These are phyloP conservation scores for Hydropsyche betteni DNA, from an alignment of 2,888 invertebrate genomes.

Conservation along the genomic window DNA sequence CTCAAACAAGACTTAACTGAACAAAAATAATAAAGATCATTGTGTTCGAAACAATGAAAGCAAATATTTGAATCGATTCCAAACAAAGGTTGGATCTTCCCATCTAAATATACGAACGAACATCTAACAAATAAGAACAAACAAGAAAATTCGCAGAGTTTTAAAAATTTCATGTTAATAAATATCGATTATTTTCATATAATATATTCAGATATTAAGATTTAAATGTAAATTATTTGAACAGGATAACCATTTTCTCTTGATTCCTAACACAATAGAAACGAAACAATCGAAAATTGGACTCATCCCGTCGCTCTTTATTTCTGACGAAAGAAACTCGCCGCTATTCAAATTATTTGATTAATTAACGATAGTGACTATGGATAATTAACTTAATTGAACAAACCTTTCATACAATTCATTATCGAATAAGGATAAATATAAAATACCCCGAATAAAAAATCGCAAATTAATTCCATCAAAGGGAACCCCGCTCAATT, in stretches of 20 bases:
- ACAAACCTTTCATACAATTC: constrained; percentile 4
- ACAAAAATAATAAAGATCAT: constrained; percentile 1
- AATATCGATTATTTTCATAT: too few relatives aligned
- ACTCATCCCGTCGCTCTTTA: not conserved
- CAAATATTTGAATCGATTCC: not conserved
- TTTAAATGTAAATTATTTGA: not conserved
- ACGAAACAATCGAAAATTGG: constrained; percentile 31
- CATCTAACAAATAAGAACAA: too few relatives aligned
- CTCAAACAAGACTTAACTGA: not conserved
- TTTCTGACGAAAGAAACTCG: not conserved
- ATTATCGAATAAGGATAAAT: not conserved
- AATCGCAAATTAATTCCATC: too few relatives aligned
- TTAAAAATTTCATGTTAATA: too few relatives aligned
- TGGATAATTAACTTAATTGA: constrained; percentile 4
- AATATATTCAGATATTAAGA: too few relatives aligned
- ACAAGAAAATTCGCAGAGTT: too few relatives aligned
- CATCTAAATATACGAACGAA: too few relatives aligned
- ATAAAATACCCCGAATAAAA: not conserved
- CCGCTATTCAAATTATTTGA: not conserved
- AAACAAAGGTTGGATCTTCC: not conserved
- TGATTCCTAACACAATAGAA: constrained; percentile 25
- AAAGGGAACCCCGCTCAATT: too few relatives aligned
- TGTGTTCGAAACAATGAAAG: not conserved
- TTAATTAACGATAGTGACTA: constrained; percentile 27
- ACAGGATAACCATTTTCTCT: constrained; percentile 10